phyloP scores from a whole-genome alignment of 2,888 invertebrate genomes.

The Ctenicera cuprea region DNA sequence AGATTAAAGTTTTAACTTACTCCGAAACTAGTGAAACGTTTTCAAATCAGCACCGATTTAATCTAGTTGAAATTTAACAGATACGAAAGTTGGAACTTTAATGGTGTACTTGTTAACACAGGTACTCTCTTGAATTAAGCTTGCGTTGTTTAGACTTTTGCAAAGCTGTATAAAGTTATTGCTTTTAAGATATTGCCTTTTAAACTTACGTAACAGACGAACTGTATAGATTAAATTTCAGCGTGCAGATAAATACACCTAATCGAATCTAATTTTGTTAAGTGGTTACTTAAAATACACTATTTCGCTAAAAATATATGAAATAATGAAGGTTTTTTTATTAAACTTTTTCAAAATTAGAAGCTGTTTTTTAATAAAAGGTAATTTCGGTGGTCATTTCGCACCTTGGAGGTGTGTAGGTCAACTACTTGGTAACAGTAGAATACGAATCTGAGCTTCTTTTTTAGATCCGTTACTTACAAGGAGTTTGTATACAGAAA shows the following conservation, averaged over 20 bases:
- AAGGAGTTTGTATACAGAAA: too few relatives aligned
- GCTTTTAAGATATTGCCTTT: conserved; percentile 13
- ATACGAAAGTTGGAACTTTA: conserved; percentile 22
- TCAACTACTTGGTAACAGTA: too few relatives aligned
- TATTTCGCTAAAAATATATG: too few relatives aligned
- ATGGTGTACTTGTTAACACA: conserved; percentile 30
- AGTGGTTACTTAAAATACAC: too few relatives aligned
- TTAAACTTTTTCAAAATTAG: too few relatives aligned
- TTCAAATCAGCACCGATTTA: conserved; percentile 24
- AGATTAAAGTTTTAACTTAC: conserved; percentile 4
- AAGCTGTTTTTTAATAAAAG: too few relatives aligned
- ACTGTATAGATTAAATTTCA: background rate
- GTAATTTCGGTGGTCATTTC: too few relatives aligned
- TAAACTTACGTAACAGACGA: background rate
- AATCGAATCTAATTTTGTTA: too few relatives aligned
- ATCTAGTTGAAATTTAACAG: conserved; percentile 28
- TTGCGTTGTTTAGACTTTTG: conserved; percentile 10
- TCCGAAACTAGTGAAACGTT: conserved; percentile 3
- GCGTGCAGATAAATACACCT: background rate
- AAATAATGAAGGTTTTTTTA: too few relatives aligned
- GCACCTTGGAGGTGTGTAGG: too few relatives aligned
- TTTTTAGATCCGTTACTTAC: too few relatives aligned
- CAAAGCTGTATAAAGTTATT: conserved; percentile 12
- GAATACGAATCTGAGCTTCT: too few relatives aligned
- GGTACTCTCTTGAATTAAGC: conserved; percentile 31